These are phyloP conservation scores for Ispidina picta DNA, from an alignment of 2,797 vertebrate species.

Conservation along the genomic window DNA sequence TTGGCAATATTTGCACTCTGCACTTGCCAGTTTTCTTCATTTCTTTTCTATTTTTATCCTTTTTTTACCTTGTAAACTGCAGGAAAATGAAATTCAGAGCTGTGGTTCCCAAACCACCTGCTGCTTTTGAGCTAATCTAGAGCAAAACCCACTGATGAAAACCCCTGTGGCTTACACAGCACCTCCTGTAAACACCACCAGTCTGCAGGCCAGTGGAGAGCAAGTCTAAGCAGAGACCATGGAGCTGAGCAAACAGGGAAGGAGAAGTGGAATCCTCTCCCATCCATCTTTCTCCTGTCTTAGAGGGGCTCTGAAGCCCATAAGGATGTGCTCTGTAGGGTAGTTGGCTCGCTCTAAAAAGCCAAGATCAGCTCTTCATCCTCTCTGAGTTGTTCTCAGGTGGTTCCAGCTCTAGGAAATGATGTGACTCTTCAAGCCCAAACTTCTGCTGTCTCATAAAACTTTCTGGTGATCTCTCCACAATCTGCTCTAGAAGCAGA, in stretches of 20 bases:
- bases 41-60: not conserved
- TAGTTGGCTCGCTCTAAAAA: not conserved
- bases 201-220: not conserved
- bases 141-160: not conserved
- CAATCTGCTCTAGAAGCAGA: not conserved
- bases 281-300: not conserved
- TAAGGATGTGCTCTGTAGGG: too few species aligned
- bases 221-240: not conserved
- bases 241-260: not conserved
- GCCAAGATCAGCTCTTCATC: not conserved
- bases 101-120: rapidly evolving
- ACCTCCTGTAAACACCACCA: not conserved
- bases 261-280: not conserved
- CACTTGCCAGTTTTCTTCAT: not conserved
- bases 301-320: not conserved
- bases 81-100: not conserved
- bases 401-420: too few species aligned
- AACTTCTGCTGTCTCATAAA: not conserved
- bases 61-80: not conserved
- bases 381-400: too few species aligned
- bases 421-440: not conserved
- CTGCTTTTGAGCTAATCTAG: not conserved
- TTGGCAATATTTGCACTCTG: not conserved
- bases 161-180: too few species aligned
- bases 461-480: not conserved